phyloP scores from a whole-genome alignment of 2,113 vertebrate species.

The Isurus oxyrinchus region DNA sequence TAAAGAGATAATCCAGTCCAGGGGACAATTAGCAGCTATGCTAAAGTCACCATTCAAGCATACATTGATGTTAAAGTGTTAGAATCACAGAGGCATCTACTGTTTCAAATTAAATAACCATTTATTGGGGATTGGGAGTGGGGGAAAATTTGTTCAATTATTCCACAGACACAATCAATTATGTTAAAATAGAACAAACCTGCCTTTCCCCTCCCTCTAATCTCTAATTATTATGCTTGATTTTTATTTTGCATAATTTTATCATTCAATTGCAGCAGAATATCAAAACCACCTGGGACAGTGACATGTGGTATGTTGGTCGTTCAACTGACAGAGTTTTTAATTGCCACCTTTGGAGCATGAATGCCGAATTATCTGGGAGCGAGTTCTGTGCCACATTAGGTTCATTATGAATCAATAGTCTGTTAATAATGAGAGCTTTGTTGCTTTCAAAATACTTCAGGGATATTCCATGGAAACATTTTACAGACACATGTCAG shows the following conservation, averaged over 20 bases:
- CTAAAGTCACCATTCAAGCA: background rate
- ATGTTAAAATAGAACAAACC: background rate
- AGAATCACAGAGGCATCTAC: background rate
- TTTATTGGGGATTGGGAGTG: background rate
- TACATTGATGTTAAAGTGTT: background rate
- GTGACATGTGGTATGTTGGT: background rate
- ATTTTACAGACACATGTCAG: conserved; percentile 35
- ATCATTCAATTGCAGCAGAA: conserved; percentile 38
- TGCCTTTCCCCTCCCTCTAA: conserved; percentile 42
- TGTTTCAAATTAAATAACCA: conserved; percentile 10
- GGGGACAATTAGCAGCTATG: background rate
- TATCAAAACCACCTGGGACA: conserved; percentile 39
- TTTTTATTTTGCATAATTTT: conserved; percentile 43
- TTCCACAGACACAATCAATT: conserved; percentile 37
- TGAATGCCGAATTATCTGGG: conserved; percentile 38
- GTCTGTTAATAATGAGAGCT: conserved; percentile 36
- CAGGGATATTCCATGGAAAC: conserved; percentile 21
- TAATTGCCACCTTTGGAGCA: conserved; percentile 34
- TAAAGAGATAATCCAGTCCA: background rate
- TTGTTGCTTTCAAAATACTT: conserved; percentile 37
- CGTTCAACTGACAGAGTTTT: background rate
- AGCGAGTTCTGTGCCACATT: background rate
- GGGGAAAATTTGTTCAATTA: conserved; percentile 48
- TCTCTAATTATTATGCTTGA: conserved; percentile 41
- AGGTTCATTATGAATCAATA: conserved; percentile 36